Evolutionary conservation across 2,888 invertebrate genomes (phyloP).

Genomic region (Lissocephala sabroskyi): DNA sequence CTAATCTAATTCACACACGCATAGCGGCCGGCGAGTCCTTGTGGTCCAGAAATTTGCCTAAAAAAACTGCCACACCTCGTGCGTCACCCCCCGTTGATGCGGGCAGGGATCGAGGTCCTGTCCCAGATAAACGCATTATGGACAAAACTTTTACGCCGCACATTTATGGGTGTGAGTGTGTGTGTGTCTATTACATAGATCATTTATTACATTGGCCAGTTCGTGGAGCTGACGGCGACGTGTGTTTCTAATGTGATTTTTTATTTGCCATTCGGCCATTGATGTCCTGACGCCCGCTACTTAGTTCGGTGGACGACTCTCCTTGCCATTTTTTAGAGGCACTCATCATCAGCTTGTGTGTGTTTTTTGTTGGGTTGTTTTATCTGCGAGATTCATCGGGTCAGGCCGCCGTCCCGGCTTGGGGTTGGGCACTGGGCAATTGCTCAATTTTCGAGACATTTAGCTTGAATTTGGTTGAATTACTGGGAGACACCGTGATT

Average conservation of each 20-base stretch:
- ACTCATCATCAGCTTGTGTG: constrained; percentile 1
- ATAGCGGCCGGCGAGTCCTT: constrained; percentile 8
- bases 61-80: constrained; percentile 48
- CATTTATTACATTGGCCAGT: constrained; percentile 60
- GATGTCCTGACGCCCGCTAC: constrained; percentile 20
- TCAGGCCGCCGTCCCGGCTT: background rate
- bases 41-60: constrained; percentile 43
- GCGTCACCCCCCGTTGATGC: constrained; percentile 5
- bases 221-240: constrained; percentile 39
- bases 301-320: constrained; percentile 5
- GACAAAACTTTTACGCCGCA: constrained; percentile 26
- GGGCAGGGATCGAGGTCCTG: constrained; percentile 20
- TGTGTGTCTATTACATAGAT: constrained; percentile 60
- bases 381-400: constrained; percentile 42
- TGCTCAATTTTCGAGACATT: constrained; percentile 38
- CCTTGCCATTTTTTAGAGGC: constrained; percentile 31
- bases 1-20: constrained; percentile 37
- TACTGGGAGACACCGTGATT: too few species aligned
- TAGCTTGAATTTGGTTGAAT: too few species aligned
- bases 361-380: constrained; percentile 15
- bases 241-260: constrained; percentile 68
- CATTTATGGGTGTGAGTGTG: constrained; percentile 21
- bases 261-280: constrained; percentile 34
- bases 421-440: constrained; percentile 4
- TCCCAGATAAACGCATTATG: constrained; percentile 59